A percentile compares a stretch with the other conserved stretches of the same genome.
These are phyloP conservation scores for Nephrotoma guestfalica DNA, from an alignment of 2,888 invertebrate species.

Conservation along the genomic window DNA sequence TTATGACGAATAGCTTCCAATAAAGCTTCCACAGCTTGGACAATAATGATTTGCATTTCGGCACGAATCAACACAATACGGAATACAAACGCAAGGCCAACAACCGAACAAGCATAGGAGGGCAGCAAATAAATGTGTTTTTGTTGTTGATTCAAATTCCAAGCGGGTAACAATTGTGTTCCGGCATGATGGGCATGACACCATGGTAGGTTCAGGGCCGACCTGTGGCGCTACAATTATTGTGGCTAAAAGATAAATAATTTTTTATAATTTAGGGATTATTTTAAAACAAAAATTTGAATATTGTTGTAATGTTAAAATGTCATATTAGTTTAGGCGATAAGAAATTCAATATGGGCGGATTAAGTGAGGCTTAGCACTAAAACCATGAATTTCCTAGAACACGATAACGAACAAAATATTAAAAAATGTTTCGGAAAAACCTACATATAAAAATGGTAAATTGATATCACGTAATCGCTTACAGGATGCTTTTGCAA, in stretches of 20 bases:
- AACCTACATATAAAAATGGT: no score
- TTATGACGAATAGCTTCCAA: constrained; percentile 29
- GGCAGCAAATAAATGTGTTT: constrained; percentile 39
- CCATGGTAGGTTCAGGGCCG: constrained; percentile 31
- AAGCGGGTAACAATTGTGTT: constrained; percentile 33
- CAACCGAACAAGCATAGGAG: constrained; percentile 33
- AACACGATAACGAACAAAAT: not conserved
- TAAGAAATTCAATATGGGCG: not conserved
- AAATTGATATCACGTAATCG: not conserved
- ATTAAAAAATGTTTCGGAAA: no score
- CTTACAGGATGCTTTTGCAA: not conserved
- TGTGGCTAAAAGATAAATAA: not conserved
- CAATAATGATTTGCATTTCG: constrained; percentile 34
- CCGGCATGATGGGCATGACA: constrained; percentile 35
- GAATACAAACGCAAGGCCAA: constrained; percentile 34
- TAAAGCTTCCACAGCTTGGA: constrained; percentile 31
- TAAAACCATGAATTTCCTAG: not conserved
- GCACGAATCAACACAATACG: constrained; percentile 31
- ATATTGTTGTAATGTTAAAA: not conserved
- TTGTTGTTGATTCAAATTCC: constrained; percentile 29
- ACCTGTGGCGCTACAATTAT: constrained; percentile 14
- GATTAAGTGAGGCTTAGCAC: not conserved
- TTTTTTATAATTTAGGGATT: not conserved
- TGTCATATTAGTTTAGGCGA: not conserved
- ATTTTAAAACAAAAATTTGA: not conserved